These are phyloP conservation scores for Solen grandis DNA, from an alignment of 1,140 invertebrate species.

Conservation along the genomic window DNA sequence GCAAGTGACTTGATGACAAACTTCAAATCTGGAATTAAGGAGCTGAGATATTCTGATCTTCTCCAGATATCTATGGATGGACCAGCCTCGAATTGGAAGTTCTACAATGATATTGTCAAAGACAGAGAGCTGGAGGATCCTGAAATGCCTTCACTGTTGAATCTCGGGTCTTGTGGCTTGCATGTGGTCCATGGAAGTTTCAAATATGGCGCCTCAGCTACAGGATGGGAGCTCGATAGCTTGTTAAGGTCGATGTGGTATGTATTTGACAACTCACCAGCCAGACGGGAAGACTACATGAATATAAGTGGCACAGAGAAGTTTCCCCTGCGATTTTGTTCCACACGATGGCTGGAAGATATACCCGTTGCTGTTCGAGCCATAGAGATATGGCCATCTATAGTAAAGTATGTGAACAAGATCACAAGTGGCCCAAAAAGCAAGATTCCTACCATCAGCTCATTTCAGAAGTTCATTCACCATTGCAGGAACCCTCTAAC, in stretches of 20 bases:
- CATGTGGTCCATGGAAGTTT: conserved; percentile 58
- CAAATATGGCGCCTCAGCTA: conserved; percentile 21
- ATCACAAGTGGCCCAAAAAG: conserved; percentile 38
- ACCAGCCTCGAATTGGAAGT: conserved; percentile 65
- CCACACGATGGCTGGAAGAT: conserved; percentile 41
- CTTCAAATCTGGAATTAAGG: conserved; percentile 46
- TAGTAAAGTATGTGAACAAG: conserved; percentile 43
- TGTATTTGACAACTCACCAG: conserved; percentile 79
- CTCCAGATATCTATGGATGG: conserved; percentile 67
- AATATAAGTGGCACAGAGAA: conserved; percentile 66
- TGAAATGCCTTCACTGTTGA: conserved; percentile 39
- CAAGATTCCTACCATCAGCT: conserved; percentile 36
- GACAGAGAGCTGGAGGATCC: conserved; percentile 45
- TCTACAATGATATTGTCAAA: conserved; percentile 54
- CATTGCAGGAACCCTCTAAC: conserved; percentile 1
- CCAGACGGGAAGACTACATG: conserved; percentile 84
- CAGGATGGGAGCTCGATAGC: conserved; percentile 47
- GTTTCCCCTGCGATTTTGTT: conserved; percentile 41
- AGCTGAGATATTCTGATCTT: conserved; percentile 25
- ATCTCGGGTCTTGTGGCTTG: conserved; percentile 57
- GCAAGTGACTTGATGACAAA: conserved; percentile 53
- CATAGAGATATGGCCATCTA: conserved; percentile 35
- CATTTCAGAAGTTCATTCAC: conserved; percentile 18
- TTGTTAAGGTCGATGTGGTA: conserved; percentile 21
- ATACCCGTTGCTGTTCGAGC: conserved; percentile 37